Percentiles rank a stretch among this genome's conserved stretches.
These are phyloP conservation scores for Stomatorhinus walkeri DNA, from an alignment of 2,797 vertebrate species.

Conservation along the genomic window DNA sequence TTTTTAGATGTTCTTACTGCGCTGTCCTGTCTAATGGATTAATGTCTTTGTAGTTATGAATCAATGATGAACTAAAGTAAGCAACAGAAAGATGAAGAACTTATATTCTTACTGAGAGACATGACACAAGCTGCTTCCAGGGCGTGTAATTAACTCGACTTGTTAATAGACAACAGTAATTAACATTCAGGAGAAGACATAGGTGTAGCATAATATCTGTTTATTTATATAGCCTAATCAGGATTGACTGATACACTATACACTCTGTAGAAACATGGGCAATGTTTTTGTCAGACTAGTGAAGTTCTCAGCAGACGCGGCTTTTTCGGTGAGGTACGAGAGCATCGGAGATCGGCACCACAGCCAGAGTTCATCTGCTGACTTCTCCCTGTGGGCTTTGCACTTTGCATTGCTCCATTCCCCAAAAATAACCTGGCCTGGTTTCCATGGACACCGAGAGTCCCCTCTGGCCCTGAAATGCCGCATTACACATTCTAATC, in stretches of 20 bases:
- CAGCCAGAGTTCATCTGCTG: conserved; percentile 16
- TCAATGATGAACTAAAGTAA: background rate
- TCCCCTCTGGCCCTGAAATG: conserved; percentile 20
- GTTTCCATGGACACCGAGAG: background rate
- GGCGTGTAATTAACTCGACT: background rate
- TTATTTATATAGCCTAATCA: background rate
- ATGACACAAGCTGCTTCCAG: background rate
- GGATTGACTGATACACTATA: background rate
- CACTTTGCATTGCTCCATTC: background rate
- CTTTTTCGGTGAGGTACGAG: no score
- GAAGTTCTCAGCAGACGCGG: background rate
- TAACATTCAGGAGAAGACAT: background rate
- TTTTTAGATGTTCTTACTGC: background rate
- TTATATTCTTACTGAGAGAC: background rate
- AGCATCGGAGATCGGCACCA: background rate
- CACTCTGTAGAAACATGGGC: background rate
- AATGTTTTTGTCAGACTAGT: background rate
- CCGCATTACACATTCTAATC: conserved; percentile 24
- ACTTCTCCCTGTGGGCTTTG: conserved; percentile 6
- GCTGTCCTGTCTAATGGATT: background rate
- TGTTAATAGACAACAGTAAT: background rate
- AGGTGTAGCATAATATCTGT: background rate
- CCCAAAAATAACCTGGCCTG: conserved; percentile 11
- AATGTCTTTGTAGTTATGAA: background rate
- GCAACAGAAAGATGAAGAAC: background rate